A percentile compares a stretch with the other conserved stretches of the same genome.
Conservation (phyloP, 2,888 invertebrate genomes). For the Pachydiplax longipennis region DNA sequence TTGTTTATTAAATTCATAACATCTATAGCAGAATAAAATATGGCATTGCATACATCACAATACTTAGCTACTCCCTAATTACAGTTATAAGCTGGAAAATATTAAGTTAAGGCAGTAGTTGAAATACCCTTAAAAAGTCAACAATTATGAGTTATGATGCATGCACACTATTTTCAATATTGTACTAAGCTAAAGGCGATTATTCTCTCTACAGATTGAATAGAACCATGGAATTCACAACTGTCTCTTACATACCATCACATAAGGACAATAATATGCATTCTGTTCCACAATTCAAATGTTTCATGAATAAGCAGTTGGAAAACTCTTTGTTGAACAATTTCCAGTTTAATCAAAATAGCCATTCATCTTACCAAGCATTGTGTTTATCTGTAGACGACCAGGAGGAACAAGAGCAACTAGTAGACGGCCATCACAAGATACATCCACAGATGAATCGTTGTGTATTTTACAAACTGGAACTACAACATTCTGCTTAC, state of each 20-base stretch:
- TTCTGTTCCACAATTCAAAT: not conserved
- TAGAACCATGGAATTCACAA: not conserved
- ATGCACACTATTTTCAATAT: too few species aligned
- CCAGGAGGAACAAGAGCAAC: conserved; percentile 79
- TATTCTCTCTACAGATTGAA: too few species aligned
- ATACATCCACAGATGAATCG: conserved; percentile 85
- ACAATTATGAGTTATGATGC: too few species aligned
- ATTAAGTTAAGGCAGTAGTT: too few species aligned
- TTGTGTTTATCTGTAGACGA: conserved; percentile 73
- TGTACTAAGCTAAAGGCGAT: too few species aligned
- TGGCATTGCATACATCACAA: too few species aligned
- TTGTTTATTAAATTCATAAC: too few species aligned
- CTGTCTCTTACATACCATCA: not conserved
- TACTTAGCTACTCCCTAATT: too few species aligned
- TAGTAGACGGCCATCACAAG: conserved; percentile 77
- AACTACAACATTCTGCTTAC: conserved; percentile 78
- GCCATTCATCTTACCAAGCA: conserved; percentile 67
- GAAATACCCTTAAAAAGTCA: too few species aligned
- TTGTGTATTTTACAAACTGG: conserved; percentile 84
- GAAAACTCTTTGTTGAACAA: not conserved
- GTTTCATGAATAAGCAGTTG: not conserved
- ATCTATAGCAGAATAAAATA: too few species aligned
- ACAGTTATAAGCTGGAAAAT: too few species aligned
- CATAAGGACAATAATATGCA: not conserved
- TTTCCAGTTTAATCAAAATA: not conserved